Percentiles rank a stretch among this genome's conserved stretches.
These are phyloP conservation scores for Himantopus leucocephalus DNA, from an alignment of 2,113 vertebrate species.

Conservation along the genomic window DNA sequence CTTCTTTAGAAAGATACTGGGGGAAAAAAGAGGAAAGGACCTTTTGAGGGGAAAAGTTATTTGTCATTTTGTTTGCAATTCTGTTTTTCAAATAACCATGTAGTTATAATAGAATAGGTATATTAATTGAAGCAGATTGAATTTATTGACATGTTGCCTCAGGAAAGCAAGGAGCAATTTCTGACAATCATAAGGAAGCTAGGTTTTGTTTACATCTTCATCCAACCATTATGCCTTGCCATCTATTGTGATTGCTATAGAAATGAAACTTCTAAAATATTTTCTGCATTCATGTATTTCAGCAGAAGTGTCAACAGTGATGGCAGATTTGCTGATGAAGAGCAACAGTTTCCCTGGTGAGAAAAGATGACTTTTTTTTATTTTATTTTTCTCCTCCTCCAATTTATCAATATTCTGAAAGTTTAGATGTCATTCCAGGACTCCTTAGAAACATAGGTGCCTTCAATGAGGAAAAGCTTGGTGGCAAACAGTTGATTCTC, in stretches of 20 bases:
- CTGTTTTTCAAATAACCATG: neutral
- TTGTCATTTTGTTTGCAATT: slow-evolving; percentile 5
- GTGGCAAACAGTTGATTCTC: neutral
- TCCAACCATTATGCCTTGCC: slow-evolving; percentile 1
- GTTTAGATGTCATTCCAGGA: neutral
- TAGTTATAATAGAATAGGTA: neutral
- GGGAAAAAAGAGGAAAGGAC: neutral
- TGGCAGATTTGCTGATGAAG: slow-evolving; percentile 35
- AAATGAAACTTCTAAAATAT: slow-evolving; percentile 43
- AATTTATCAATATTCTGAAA: slow-evolving; percentile 3
- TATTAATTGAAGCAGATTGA: slow-evolving; percentile 11
- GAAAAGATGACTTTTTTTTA: neutral
- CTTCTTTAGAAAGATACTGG: neutral
- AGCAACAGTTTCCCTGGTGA: slow-evolving; percentile 23
- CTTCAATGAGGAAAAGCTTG: neutral
- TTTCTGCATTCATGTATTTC: slow-evolving; percentile 31
- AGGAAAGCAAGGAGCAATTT: slow-evolving; percentile 2
- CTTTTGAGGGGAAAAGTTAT: neutral
- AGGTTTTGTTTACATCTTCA: slow-evolving; percentile 32
- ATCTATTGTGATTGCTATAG: slow-evolving; percentile 42
- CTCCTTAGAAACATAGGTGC: neutral
- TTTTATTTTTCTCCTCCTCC: neutral
- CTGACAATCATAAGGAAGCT: neutral
- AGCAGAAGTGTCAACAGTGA: slow-evolving; percentile 6
- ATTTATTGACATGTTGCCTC: neutral